A percentile compares a stretch with the other conserved stretches of the same genome.
Evolutionary conservation across 2,113 vertebrate genomes (phyloP).

Genomic region (Agapornis roseicollis): DNA sequence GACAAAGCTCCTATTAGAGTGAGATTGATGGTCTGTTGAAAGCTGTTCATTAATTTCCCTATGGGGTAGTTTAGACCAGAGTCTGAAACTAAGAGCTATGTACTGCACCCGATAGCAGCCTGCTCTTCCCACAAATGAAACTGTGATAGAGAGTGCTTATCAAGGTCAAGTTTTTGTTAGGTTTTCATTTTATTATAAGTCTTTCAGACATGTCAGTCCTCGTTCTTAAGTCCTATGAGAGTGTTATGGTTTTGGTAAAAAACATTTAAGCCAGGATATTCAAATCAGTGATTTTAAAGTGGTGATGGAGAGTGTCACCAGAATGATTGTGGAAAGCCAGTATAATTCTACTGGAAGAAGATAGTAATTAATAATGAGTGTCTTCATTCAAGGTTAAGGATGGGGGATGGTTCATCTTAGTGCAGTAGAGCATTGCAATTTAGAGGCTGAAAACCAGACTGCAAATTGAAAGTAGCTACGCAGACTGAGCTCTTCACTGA

Average conservation of each 20-base stretch:
- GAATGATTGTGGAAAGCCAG: background rate
- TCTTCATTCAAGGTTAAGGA: background rate
- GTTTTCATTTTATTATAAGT: background rate
- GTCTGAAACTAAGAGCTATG: background rate
- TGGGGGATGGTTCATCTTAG: too few relatives aligned
- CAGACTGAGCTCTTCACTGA: background rate
- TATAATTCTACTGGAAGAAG: background rate
- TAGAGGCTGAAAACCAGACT: background rate
- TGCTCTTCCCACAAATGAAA: background rate
- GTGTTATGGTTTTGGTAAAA: background rate
- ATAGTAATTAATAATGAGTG: background rate
- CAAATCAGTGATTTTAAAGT: background rate
- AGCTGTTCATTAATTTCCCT: background rate
- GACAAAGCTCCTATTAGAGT: background rate
- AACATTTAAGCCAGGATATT: background rate
- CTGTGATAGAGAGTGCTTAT: background rate
- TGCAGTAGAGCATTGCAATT: background rate
- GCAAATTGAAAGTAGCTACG: background rate
- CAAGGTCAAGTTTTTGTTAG: background rate
- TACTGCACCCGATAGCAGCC: background rate
- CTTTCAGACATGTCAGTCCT: background rate
- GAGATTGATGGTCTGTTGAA: slow-evolving; percentile 3
- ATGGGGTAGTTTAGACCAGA: background rate
- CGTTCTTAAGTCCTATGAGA: background rate
- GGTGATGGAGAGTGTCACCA: background rate